phyloP scores from a whole-genome alignment of 2,797 vertebrate species.

The Bufotes viridis region DNA sequence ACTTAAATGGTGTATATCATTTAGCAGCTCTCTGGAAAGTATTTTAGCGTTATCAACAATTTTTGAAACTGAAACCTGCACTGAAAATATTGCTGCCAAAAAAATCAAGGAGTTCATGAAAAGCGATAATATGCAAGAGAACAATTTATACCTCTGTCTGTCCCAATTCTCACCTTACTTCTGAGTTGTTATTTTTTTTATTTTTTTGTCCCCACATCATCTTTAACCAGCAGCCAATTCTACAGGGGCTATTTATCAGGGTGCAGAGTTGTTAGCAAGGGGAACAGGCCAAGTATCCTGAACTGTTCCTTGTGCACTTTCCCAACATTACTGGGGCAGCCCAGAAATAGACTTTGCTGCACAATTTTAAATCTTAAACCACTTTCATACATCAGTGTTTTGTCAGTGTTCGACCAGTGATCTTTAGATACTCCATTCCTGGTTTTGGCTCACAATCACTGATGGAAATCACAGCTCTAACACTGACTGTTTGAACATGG shows the following conservation, averaged over 20 bases:
- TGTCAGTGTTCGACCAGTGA: too few relatives aligned
- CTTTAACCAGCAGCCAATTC: conserved; percentile 39
- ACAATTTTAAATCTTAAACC: neutral
- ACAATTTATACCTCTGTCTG: conserved; percentile 59
- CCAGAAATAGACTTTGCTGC: neutral
- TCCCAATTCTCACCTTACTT: conserved; percentile 59
- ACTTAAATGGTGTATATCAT: conserved; percentile 72
- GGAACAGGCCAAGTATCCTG: conserved; percentile 30
- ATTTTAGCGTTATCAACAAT: conserved; percentile 65
- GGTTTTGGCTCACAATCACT: too few relatives aligned
- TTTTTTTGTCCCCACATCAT: conserved; percentile 52
- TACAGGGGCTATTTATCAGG: conserved; percentile 53
- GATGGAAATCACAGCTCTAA: too few relatives aligned
- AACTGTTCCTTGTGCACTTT: conserved; percentile 41
- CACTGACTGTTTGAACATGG: too few relatives aligned
- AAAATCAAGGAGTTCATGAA: conserved; percentile 51
- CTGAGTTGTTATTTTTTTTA: conserved; percentile 1
- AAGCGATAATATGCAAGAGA: conserved; percentile 57
- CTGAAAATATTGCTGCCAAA: conserved; percentile 59
- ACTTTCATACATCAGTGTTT: too few relatives aligned
- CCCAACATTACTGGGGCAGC: neutral
- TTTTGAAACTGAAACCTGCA: conserved; percentile 57
- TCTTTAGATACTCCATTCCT: too few relatives aligned
- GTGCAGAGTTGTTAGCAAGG: conserved; percentile 50
- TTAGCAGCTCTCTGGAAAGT: conserved; percentile 64